phyloP scores from a whole-genome alignment of 2,888 invertebrate species.

The Aphrophora alni region DNA sequence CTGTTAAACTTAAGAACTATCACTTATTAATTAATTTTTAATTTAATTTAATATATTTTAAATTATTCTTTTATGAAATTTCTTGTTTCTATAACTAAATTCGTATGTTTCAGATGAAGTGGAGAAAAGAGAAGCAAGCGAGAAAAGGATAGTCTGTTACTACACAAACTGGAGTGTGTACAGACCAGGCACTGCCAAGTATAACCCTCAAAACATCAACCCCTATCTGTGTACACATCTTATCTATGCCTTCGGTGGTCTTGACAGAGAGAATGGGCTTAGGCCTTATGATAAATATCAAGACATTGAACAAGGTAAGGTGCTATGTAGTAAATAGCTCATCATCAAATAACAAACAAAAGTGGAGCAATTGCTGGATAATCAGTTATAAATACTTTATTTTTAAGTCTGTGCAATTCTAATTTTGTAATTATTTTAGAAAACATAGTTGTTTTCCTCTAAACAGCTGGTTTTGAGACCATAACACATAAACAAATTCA shows the following conservation, averaged over 20 bases:
- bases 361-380: no score
- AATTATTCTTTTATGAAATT: not conserved
- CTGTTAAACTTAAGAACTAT: no score
- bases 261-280: constrained; percentile 88
- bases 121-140: constrained; percentile 27
- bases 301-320: constrained; percentile 91
- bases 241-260: constrained; percentile 91
- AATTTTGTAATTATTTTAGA: no score
- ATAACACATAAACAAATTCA: no score
- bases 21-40: no score
- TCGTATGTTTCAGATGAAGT: constrained; percentile 15
- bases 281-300: constrained; percentile 95
- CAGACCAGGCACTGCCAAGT: constrained; percentile 87
- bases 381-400: no score
- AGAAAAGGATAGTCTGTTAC: constrained; percentile 76
- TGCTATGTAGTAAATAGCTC: not conserved
- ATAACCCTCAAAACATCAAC: constrained; percentile 93
- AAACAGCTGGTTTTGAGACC: no score
- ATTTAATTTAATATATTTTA: not conserved
- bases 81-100: not conserved
- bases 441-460: no score
- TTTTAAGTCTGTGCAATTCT: no score
- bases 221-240: constrained; percentile 94
- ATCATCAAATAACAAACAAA: no score
- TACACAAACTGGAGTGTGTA: constrained; percentile 95